Evolutionary conservation across 2,797 vertebrate species (phyloP), one percentile per base, ranked within the genome.

Genomic region (Zenarchopterus dispar): DNA sequence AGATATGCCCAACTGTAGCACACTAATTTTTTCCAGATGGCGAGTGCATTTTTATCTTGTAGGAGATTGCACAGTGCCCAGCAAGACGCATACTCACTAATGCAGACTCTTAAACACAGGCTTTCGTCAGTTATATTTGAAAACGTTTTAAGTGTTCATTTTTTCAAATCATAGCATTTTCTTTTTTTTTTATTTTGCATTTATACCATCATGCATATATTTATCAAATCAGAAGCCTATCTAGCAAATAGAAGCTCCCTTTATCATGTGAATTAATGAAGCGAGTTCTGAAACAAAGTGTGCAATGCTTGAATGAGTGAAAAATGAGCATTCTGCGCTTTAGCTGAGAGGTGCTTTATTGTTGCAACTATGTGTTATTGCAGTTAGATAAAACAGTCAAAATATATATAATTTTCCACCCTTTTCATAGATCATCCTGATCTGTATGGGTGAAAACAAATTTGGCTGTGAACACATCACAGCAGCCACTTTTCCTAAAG

Each of bases 21-120:
- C 62, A 65, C 77, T 84, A 89, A 90, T 85, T 72, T 67, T 53
- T 84, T 84, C 87, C 88, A 91, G 82, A 79, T 87, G 87, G 55
- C 47, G 75, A 71, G 59, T 65, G 64, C 73, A 70, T 82, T 85
- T n/a, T 80, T 67, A 82, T 78, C 81, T 75, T 53, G 65, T 54
- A 22, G 60, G 57, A 69, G 61, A 77, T 77, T 53, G 54, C 70
- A 61, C 42, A 77, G 56, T 43, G 61, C 23, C 71, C n/a, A 31
- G 64, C 45, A 69, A 23, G 56, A 70, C 74, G 60, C 39, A 33
- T 24, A 62, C 52, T 67, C 31, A 67, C 62, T 46, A 39, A 70
- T 66, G 58, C 48, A 31, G 24, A 69, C 52, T 59, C 48, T 5
- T 39, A 56, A 41, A 68, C 16, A 19, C 17, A 31, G 56, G 24